Evolutionary conservation across 2,797 vertebrate genomes (phyloP).

Genomic region (Erpetoichthys calabaricus): DNA sequence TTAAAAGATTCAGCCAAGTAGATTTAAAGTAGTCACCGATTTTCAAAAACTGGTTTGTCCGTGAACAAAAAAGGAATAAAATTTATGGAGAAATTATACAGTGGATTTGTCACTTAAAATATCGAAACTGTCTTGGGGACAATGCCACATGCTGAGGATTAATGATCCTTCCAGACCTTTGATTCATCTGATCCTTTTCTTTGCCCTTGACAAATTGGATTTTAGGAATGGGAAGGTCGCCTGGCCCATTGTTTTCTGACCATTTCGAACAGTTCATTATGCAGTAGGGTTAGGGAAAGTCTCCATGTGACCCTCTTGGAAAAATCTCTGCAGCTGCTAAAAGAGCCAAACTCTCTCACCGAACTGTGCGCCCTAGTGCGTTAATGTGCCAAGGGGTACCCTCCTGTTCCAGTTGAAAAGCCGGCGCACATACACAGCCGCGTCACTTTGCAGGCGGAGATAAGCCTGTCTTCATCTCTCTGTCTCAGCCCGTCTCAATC

Average conservation of each 20-base stretch:
- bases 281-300: constrained; percentile 85
- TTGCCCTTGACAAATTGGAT: constrained; percentile 99
- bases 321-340: constrained; percentile 83
- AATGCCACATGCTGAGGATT: constrained; percentile 99
- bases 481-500: constrained; percentile 39
- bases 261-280: constrained; percentile 93
- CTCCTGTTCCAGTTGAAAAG: constrained; percentile 77
- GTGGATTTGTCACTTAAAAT: constrained; percentile 99
- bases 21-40: constrained; percentile 95
- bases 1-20: constrained; percentile 93
- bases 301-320: constrained; percentile 94
- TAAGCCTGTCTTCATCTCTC: constrained; percentile 63
- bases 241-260: constrained; percentile 86
- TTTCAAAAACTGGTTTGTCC: constrained; percentile 87
- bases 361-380: constrained; percentile 59
- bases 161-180: constrained; percentile 96
- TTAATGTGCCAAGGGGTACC: constrained; percentile 55
- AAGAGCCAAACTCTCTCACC: constrained; percentile 87
- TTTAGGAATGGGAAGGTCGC: constrained; percentile 99
- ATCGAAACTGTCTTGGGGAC: constrained; percentile 96
- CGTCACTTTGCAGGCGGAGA: constrained; percentile 89
- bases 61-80: constrained; percentile 78
- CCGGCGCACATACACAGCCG: constrained; percentile 53
- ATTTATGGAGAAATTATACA: constrained; percentile 99
- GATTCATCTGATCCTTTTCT: constrained; percentile 92